A percentile compares a stretch with the other conserved stretches of the same genome.
These are phyloP conservation scores for Pangasius djambal DNA, from an alignment of 2,797 vertebrate genomes.

Conservation along the genomic window DNA sequence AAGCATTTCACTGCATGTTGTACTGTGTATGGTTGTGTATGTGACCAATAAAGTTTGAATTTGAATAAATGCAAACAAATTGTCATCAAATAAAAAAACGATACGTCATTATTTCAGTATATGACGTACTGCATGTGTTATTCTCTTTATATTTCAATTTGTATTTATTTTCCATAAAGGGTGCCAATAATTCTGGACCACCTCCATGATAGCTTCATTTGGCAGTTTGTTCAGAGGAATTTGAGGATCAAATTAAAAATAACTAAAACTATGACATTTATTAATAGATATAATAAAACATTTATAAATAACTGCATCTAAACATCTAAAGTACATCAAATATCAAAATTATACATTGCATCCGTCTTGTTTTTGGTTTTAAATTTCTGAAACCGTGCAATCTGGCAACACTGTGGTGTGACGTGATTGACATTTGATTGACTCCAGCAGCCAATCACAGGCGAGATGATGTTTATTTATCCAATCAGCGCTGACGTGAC, in stretches of 20 bases:
- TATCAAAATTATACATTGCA: not conserved
- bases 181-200: too few species aligned
- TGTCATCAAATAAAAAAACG: too few species aligned
- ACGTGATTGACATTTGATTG: not conserved
- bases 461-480: not conserved
- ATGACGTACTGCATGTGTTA: too few species aligned
- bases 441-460: not conserved
- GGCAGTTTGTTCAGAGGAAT: too few species aligned
- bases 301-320: not conserved
- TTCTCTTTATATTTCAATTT: not conserved
- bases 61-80: too few species aligned
- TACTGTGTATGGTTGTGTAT: too few species aligned
- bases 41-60: too few species aligned
- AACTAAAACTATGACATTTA: not conserved
- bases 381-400: not conserved
- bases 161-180: not conserved
- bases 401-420: not conserved
- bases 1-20: too few species aligned
- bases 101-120: too few species aligned
- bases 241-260: not conserved
- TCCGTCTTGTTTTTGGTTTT: too few species aligned
- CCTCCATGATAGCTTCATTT: too few species aligned
- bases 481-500: constrained; percentile 18
- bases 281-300: not conserved
- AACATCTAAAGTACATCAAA: not conserved